Conservation (phyloP, 2,113 vertebrate genomes). For the Mormyrus lacerda region DNA sequence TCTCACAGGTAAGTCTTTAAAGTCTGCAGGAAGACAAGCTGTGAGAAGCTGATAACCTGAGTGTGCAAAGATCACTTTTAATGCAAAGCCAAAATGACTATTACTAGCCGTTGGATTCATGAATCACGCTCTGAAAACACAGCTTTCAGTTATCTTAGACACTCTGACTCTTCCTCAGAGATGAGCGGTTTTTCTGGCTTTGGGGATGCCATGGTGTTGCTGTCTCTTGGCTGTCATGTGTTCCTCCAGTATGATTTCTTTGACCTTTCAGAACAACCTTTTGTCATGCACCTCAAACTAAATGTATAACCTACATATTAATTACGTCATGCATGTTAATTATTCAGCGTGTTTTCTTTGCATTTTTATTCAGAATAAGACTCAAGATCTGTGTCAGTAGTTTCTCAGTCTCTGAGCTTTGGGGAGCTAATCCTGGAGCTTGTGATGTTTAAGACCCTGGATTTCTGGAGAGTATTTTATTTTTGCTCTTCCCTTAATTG, state of each 20-base stretch:
- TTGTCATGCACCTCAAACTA: neutral
- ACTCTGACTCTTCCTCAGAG: neutral
- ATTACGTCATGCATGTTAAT: neutral
- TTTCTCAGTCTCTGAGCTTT: neutral
- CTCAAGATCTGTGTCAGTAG: neutral
- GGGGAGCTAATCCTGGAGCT: neutral
- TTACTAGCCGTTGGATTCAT: slow-evolving; percentile 16
- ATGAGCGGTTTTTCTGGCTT: neutral
- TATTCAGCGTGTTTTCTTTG: neutral
- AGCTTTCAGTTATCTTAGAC: slow-evolving; percentile 29
- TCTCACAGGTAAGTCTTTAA: neutral
- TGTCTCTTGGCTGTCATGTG: neutral
- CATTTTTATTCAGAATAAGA: neutral
- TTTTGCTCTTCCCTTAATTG: neutral
- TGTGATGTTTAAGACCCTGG: neutral
- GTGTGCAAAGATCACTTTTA: slow-evolving; percentile 24
- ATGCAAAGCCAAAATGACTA: slow-evolving; percentile 28
- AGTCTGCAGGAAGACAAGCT: slow-evolving; percentile 33
- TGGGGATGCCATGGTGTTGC: neutral
- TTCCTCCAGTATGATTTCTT: neutral
- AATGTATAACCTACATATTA: neutral
- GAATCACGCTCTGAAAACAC: slow-evolving; percentile 1
- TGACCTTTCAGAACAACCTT: neutral
- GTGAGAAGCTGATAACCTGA: slow-evolving; percentile 45
- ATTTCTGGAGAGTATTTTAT: neutral